Conservation (phyloP, 2,113 vertebrate genomes). For the Percopsis transmontana region DNA sequence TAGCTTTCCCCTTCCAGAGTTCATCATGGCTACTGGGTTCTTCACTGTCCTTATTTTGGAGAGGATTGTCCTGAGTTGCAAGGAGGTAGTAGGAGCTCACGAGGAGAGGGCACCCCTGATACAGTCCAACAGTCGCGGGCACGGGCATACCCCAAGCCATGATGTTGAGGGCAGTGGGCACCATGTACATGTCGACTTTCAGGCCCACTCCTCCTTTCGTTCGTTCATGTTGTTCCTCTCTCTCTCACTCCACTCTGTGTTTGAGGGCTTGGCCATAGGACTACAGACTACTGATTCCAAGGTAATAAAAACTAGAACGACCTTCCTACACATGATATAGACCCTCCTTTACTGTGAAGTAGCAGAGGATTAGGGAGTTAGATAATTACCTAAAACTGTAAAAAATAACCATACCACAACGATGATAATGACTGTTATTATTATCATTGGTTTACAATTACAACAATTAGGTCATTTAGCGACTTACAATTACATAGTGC, state of each 20-base stretch:
- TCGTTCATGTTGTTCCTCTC: slow-evolving; percentile 87
- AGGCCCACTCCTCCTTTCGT: slow-evolving; percentile 82
- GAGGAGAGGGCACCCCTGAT: slow-evolving; percentile 72
- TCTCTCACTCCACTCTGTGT: slow-evolving; percentile 87
- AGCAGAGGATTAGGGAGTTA: background rate
- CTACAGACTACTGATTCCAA: slow-evolving; percentile 81
- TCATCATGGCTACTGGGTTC: slow-evolving; percentile 87
- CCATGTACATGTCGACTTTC: slow-evolving; percentile 78
- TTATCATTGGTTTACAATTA: too few relatives aligned
- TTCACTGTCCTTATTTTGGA: slow-evolving; percentile 87
- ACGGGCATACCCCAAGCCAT: slow-evolving; percentile 19
- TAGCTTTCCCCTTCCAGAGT: slow-evolving; percentile 82
- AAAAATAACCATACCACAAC: too few relatives aligned
- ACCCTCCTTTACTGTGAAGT: too few relatives aligned
- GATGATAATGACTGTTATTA: too few relatives aligned
- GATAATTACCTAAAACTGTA: background rate
- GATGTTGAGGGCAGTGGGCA: slow-evolving; percentile 72
- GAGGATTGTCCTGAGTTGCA: slow-evolving; percentile 79
- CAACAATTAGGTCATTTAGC: too few relatives aligned
- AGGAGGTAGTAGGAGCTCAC: slow-evolving; percentile 2
- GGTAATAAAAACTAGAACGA: slow-evolving; percentile 41
- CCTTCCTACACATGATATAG: background rate
- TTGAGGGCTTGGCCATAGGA: slow-evolving; percentile 89
- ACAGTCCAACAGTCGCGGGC: slow-evolving; percentile 19
- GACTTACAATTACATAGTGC: too few relatives aligned